Conservation (phyloP, 35 echinoderm and acorn worm species). For the Heliocidaris erythrogramma region DNA sequence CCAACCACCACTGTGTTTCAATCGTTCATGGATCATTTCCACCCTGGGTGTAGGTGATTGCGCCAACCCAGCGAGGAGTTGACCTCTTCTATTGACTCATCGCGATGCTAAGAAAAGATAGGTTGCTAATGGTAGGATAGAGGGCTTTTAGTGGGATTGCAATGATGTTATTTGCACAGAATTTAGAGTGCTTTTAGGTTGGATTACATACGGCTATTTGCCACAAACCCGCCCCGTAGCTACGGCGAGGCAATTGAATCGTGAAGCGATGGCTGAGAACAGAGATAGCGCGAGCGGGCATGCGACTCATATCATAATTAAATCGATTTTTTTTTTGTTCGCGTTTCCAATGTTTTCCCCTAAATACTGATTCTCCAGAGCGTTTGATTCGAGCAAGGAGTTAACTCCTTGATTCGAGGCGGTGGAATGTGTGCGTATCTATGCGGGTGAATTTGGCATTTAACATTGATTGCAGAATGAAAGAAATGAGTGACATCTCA, state of each 20-base stretch:
- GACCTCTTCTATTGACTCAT: background rate
- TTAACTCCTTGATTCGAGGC: background rate
- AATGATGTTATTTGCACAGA: conserved; percentile 18
- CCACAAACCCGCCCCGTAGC: background rate
- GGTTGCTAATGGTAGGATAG: background rate
- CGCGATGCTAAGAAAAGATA: background rate
- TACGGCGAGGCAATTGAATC: background rate
- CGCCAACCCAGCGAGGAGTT: background rate
- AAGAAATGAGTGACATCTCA: no score
- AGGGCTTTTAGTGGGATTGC: conserved; percentile 5
- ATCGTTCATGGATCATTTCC: no score
- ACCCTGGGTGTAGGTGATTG: background rate
- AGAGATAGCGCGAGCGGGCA: background rate
- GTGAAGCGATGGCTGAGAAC: background rate
- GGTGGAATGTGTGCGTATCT: background rate
- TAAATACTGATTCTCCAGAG: background rate
- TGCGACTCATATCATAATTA: conserved; percentile 12
- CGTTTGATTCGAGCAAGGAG: background rate
- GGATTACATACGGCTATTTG: background rate
- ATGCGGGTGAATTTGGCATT: no score
- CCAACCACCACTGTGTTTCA: no score
- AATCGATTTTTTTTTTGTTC: background rate
- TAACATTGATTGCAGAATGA: no score
- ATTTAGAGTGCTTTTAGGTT: conserved; percentile 4
- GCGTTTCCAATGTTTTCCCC: background rate